A percentile compares a stretch with the other conserved stretches of the same genome.
These are phyloP conservation scores for Aporophyla nigra DNA, from an alignment of 2,888 invertebrate genomes.

Conservation along the genomic window DNA sequence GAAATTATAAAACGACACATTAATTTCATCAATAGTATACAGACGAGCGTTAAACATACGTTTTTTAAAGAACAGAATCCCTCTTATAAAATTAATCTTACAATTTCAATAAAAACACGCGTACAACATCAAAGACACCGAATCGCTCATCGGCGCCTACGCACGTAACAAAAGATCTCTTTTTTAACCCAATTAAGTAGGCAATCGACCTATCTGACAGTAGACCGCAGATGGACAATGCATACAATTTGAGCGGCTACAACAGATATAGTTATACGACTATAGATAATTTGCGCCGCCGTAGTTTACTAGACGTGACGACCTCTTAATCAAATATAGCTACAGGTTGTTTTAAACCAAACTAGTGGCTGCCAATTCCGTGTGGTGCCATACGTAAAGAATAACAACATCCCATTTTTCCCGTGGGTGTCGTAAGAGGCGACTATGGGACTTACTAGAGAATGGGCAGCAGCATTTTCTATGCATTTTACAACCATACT, in stretches of 20 bases:
- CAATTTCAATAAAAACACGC: neutral
- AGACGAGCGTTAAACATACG: too few relatives aligned
- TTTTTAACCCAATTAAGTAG: slow-evolving; percentile 34
- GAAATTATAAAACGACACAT: too few relatives aligned
- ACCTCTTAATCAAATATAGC: slow-evolving; percentile 60
- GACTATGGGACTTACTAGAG: too few relatives aligned
- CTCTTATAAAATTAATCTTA: neutral
- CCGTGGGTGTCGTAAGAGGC: too few relatives aligned
- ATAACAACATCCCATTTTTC: too few relatives aligned
- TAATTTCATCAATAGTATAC: too few relatives aligned
- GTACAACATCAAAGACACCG: slow-evolving; percentile 15
- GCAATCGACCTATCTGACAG: slow-evolving; percentile 28
- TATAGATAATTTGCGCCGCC: slow-evolving; percentile 53
- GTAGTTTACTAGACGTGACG: slow-evolving; percentile 55
- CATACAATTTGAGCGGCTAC: slow-evolving; percentile 31
- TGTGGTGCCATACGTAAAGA: too few relatives aligned
- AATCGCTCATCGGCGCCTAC: slow-evolving; percentile 7
- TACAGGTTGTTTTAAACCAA: slow-evolving; percentile 35
- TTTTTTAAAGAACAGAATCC: too few relatives aligned
- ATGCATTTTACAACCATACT: too few relatives aligned
- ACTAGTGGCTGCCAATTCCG: too few relatives aligned
- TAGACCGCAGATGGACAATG: slow-evolving; percentile 54
- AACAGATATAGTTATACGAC: slow-evolving; percentile 29
- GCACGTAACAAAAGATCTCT: slow-evolving; percentile 16
- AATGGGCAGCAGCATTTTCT: too few relatives aligned